Conservation (phyloP, 2,797 vertebrate species). For the Parauchenoglanis ngamensis region DNA sequence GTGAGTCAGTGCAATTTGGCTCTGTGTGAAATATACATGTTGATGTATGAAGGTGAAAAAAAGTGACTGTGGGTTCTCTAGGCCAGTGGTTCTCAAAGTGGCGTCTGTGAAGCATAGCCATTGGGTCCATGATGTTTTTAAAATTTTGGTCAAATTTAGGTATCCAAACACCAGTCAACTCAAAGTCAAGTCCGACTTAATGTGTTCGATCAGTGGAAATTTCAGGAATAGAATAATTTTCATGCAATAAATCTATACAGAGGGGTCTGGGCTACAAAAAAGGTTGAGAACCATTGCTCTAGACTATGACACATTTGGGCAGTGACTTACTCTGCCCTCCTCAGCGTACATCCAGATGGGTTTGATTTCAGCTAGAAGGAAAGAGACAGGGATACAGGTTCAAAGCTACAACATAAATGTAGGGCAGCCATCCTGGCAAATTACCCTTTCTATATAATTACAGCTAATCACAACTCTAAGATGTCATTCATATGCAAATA, state of each 20-base stretch:
- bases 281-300: too few relatives aligned
- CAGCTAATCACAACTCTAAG: background rate
- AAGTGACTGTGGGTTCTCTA: background rate
- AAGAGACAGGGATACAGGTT: constrained; percentile 16
- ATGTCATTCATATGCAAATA: background rate
- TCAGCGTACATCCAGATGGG: constrained; percentile 89
- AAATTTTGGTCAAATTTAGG: too few relatives aligned
- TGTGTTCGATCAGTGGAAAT: too few relatives aligned
- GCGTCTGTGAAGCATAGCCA: too few relatives aligned
- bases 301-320: background rate
- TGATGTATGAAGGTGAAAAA: background rate
- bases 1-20: background rate
- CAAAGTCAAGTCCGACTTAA: too few relatives aligned
- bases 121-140: too few relatives aligned
- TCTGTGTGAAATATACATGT: background rate
- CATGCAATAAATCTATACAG: too few relatives aligned
- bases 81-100: too few relatives aligned
- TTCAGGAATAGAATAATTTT: too few relatives aligned
- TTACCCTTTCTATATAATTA: too few relatives aligned
- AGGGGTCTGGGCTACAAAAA: too few relatives aligned
- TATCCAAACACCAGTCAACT: too few relatives aligned
- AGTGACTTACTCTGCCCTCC: constrained; percentile 79
- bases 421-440: background rate
- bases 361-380: constrained; percentile 79
- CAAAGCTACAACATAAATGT: background rate